Evolutionary conservation across 2,113 vertebrate genomes (phyloP), one percentile per base, ranked within the genome.

Genomic region (Phylloscopus trochiloides): DNA sequence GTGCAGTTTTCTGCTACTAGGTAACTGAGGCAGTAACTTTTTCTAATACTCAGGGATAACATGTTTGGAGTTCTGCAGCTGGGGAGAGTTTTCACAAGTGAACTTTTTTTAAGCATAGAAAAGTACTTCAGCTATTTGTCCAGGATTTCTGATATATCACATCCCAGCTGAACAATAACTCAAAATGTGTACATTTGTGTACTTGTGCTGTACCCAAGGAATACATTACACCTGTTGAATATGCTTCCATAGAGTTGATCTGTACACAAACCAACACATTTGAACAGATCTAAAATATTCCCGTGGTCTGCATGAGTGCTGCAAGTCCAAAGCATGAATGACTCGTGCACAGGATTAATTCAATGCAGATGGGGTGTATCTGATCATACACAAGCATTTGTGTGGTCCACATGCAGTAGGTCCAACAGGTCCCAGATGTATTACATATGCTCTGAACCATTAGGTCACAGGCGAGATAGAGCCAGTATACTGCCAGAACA

Each of bases 61-160:
- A 2, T 0, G 0, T 24, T n/a, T 70, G 62, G 38, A 86, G 10
- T 58, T 77, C 42, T 34, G 43, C 18, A 73, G 18, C 26, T 15
- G 7, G 3, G 8, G 7, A 10, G 6, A 6, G 3, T 12, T 63
- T 86, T 40, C 22, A 54, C 24, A 20, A 0, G 1, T 24, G 25
- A 55, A n/a, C 3, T 17, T 79, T 43, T n/a, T 70, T 59, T 38
- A 22, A 45, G 57, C 31, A 34, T 7, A 55, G 50, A 57, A 88
- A 67, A 93, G 32, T 12, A 68, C 22, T 68, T 82, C 29, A 61
- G 40, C 32, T 2, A 6, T 82, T 79, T 62, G 14, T 32, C 14
- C 28, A 57, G 45, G 29, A 61, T 76, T 92, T 65, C 66, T 88
- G 72, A 63, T 20, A 3, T 10, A 61, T 36, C 62, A 45, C 45